phyloP scores from a whole-genome alignment of 2,888 invertebrate genomes.

The Incurvaria masculella region DNA sequence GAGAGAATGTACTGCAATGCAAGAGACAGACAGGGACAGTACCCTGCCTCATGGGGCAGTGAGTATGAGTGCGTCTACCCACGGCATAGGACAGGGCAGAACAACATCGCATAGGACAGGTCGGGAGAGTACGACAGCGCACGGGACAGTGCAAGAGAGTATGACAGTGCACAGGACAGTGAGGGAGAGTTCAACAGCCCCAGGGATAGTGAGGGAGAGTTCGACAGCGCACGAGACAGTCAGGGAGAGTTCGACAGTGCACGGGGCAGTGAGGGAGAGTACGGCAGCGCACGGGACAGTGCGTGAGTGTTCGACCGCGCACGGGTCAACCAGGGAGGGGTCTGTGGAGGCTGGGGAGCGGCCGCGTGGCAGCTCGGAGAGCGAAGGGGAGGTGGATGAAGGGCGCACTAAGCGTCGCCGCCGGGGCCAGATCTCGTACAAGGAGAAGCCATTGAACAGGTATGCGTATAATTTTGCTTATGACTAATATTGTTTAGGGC shows the following conservation, averaged over 20 bases:
- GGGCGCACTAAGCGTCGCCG: constrained; percentile 27
- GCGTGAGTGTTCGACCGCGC: too few species aligned
- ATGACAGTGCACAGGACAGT: constrained; percentile 2
- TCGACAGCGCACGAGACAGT: constrained; percentile 16
- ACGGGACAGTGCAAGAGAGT: constrained; percentile 14
- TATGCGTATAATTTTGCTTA: too few species aligned
- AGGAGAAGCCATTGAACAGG: constrained; percentile 44
- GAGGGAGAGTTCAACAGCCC: background rate
- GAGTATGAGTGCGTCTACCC: too few species aligned
- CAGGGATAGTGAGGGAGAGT: background rate
- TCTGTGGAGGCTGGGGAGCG: background rate
- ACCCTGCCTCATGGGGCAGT: too few species aligned
- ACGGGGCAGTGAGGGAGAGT: background rate
- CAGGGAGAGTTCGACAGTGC: constrained; percentile 9
- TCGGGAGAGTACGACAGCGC: constrained; percentile 10
- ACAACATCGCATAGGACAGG: background rate
- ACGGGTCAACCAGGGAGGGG: constrained; percentile 6
- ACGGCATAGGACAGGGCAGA: too few species aligned
- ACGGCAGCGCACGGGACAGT: background rate
- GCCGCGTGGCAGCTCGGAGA: constrained; percentile 20
- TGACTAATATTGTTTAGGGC: too few species aligned
- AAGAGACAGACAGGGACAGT: too few species aligned
- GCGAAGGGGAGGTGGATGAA: constrained; percentile 15
- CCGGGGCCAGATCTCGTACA: constrained; percentile 35
- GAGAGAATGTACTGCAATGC: too few species aligned